These are phyloP conservation scores for Parelbella ahira DNA, from an alignment of 2,888 invertebrate species.

Conservation along the genomic window DNA sequence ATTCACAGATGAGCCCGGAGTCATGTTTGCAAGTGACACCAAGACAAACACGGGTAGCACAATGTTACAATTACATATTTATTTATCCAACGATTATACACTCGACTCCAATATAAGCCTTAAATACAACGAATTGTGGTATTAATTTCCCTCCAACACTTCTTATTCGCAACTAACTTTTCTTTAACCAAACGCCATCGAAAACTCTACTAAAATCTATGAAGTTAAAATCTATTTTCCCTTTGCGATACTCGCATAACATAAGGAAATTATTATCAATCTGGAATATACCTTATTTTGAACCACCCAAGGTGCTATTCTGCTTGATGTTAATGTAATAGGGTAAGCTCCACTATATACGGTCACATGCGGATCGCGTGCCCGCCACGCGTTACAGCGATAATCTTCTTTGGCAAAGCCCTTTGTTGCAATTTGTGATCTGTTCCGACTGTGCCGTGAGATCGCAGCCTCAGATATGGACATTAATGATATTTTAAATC, in stretches of 20 bases:
- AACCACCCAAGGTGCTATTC: too few species aligned
- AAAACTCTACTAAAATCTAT: slow-evolving; percentile 14
- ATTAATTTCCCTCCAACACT: slow-evolving; percentile 79
- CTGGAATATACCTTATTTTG: too few species aligned
- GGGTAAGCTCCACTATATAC: slow-evolving; percentile 58
- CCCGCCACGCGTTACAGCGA: slow-evolving; percentile 67
- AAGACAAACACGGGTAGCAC: slow-evolving; percentile 38
- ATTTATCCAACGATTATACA: slow-evolving; percentile 72
- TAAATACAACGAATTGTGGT: slow-evolving; percentile 78
- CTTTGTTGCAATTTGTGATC: slow-evolving; percentile 79
- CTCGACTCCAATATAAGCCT: slow-evolving; percentile 72
- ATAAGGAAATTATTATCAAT: not conserved
- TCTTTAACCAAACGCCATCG: slow-evolving; percentile 2
- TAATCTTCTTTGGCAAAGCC: slow-evolving; percentile 75
- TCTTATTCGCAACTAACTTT: slow-evolving; percentile 66
- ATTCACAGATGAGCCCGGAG: slow-evolving; percentile 38
- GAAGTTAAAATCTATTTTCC: slow-evolving; percentile 12
- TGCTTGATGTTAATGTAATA: slow-evolving; percentile 33
- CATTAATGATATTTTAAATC: slow-evolving; percentile 78
- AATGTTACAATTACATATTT: slow-evolving; percentile 51
- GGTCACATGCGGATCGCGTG: slow-evolving; percentile 71
- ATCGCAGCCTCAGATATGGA: slow-evolving; percentile 69
- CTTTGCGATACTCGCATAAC: not conserved
- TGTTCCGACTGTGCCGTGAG: slow-evolving; percentile 54
- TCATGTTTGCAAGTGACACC: slow-evolving; percentile 59